Base-by-base conservation (phyloP, 2,888 invertebrate genomes). In the Xestoiulus laeticollis region DNA sequence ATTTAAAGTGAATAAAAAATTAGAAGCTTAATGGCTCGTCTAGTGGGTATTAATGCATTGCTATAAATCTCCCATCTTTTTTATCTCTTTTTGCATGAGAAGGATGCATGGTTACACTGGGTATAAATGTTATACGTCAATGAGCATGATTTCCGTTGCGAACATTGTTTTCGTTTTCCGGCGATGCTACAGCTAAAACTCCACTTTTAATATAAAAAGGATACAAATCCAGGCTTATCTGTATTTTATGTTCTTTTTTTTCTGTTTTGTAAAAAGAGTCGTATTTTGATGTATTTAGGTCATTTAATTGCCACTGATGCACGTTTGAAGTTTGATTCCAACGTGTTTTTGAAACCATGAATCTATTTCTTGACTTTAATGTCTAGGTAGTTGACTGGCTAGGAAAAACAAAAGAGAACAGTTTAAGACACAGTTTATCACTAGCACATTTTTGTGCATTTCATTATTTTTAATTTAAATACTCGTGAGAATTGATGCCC, bases 161-260 rank as follows among this genome's bases (percentile, higher is more conserved):
- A 12, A 68, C 68, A 68, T 68, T 68, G 68, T 68, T 22, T 68
- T 68, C 68, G 8, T 68, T 68, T 68, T 68, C 68, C 68, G 68
- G 68, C 68, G 22, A 68, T 22, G 68, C 68, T n/a, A 26, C 68
- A 68, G 68, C 68, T n/a, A 68, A 68, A 68, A 68, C 68, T 68
- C 68, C 26, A n/a, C 68, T 68, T 19, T 68, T 68, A 68, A 68
- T 26, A 26, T 68, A 68, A 68, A 68, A 59, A 26, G 68, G 68
- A 68, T 68, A 68, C 68, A 26, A 68, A 68, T 68, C 26, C 68
- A 68, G 68, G 68, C 68, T 68, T 68, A 68, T 68, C 68, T 68
- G 22, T 68, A 68, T 68, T 68, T 68, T 26, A 68, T 68, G 26
- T 26, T 8, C 10, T 68, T 68, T 68, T 68, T 26, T 68, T n/a